Percentiles rank a stretch among this genome's conserved stretches.
Evolutionary conservation across 1,140 invertebrate genomes (phyloP).

Genomic region (Formica exsecta): DNA sequence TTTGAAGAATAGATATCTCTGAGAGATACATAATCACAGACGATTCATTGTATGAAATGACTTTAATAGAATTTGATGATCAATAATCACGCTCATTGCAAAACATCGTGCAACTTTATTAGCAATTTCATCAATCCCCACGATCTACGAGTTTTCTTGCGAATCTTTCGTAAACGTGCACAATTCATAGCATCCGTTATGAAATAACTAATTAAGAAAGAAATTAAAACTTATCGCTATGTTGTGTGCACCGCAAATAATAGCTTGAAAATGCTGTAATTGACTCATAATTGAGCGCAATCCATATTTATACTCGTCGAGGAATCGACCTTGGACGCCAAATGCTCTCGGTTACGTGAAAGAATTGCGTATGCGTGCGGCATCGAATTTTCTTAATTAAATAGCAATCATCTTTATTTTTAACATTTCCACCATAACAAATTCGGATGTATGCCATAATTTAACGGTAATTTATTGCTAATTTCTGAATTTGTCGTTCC

Average conservation of each 20-base stretch:
- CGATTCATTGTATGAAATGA: conserved; percentile 39
- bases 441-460: no score
- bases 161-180: conserved; percentile 27
- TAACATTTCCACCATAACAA: no score
- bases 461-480: no score
- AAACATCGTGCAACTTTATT: conserved; percentile 41
- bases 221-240: conserved; percentile 32
- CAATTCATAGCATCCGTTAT: conserved; percentile 40
- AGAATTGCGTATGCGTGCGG: conserved; percentile 43
- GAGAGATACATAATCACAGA: conserved; percentile 12
- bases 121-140: conserved; percentile 64
- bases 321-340: conserved; percentile 45
- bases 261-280: conserved; percentile 61
- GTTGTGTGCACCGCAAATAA: conserved; percentile 43
- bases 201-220: conserved; percentile 34
- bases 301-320: conserved; percentile 69
- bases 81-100: conserved; percentile 30
- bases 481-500: no score
- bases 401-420: no score
- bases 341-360: conserved; percentile 54
- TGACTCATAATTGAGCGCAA: conserved; percentile 70
- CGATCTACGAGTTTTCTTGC: conserved; percentile 12
- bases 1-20: conserved; percentile 1
- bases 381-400: conserved; percentile 50
- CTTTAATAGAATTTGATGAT: conserved; percentile 21